Base-by-base conservation (phyloP, 2,888 invertebrate genomes). In the Catocala fraxini region DNA sequence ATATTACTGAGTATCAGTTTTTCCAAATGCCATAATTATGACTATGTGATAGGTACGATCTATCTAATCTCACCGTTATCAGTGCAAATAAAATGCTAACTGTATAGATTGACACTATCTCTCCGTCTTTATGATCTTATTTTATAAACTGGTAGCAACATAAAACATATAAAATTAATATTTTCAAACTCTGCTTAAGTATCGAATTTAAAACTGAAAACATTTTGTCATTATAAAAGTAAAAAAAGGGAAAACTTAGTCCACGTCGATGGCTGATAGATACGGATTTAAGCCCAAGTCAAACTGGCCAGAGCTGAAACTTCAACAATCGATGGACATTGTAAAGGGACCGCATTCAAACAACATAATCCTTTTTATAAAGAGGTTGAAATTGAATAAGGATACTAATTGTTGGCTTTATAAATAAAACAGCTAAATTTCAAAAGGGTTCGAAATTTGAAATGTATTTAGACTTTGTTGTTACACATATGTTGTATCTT, bases 271-370 rank as follows among this genome's bases (percentile, higher is more conserved):
- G 53, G 55, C 56, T 60, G 54, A 52, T 58, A 63, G 65, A 69
- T 69, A 67, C 60, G 51, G 46, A 64, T 66, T 51, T 79, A 85
- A 84, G 72, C 78, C 65, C 64, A 76, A 80, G 63, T 72, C 81
- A 83, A 84, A 83, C 85, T 63, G 63, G 6, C n/a, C 48, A 43
- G 61, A 87, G 83, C 80, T 71, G 51, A 7, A 84, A 86, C 73
- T 84, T 75, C 83, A 85, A 87, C 87, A 84, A 59, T 33, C 10
- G 13, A 11, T 60, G 76, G 69, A 80, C 77, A 67, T 68, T 65
- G 74, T 63, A 49, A 65, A 56, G 39, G 61, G 61, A 60, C 11
- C 51, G 55, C 54, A 60, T 62, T 63, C 63, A 51, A 63, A 68
- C 65, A 69, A 66, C 61, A 55, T 65, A 76, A 80, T 75, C 77